Percentiles rank a stretch among this genome's conserved stretches.
These are phyloP conservation scores for Glaucidium brasilianum DNA, from an alignment of 2,113 vertebrate species.

Conservation along the genomic window DNA sequence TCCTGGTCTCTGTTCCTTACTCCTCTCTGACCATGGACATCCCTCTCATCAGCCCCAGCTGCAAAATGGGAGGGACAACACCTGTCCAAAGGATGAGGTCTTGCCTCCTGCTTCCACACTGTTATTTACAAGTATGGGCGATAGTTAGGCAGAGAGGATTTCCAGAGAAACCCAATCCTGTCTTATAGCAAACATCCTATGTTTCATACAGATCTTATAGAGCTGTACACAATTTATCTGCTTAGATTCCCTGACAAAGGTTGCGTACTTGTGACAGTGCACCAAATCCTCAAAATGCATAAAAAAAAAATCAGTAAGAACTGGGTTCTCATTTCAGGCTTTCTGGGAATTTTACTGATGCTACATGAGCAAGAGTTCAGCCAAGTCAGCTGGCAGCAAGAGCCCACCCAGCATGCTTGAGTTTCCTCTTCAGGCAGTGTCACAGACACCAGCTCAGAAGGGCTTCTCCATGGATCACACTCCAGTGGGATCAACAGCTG, in stretches of 20 bases:
- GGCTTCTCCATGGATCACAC: neutral
- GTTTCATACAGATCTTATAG: neutral
- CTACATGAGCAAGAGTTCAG: neutral
- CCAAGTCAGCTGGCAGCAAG: neutral
- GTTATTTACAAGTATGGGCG: neutral
- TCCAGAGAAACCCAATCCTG: neutral
- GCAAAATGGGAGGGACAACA: neutral
- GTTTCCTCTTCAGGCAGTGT: neutral
- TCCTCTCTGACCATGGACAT: neutral
- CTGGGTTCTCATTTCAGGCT: neutral
- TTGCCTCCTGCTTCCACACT: neutral
- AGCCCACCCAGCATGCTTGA: neutral
- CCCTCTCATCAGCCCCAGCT: neutral
- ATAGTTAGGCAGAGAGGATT: neutral
- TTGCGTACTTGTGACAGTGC: fast-evolving
- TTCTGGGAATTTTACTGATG: neutral
- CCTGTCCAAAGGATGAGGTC: neutral
- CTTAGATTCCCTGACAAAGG: neutral
- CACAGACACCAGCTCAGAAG: neutral
- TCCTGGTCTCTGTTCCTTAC: neutral
- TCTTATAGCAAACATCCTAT: neutral
- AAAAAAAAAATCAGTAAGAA: neutral
- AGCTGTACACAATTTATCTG: neutral
- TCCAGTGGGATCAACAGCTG: neutral
- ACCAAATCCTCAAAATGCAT: neutral